Base-by-base conservation (phyloP, 1,140 invertebrate genomes). In the Matsumurasca onukii region DNA sequence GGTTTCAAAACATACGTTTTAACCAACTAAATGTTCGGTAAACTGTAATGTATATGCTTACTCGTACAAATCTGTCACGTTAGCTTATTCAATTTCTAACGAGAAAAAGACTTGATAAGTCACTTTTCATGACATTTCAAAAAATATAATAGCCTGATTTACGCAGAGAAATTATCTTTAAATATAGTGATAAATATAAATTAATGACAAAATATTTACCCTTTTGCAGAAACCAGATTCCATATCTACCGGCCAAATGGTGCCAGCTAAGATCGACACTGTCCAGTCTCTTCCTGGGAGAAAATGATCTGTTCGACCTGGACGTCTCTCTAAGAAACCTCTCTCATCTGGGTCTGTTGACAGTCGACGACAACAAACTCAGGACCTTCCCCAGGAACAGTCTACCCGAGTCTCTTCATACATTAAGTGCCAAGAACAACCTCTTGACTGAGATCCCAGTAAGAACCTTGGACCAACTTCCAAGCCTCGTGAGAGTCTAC, bases 281-380 rank as follows among this genome's bases (percentile, higher is more conserved):
- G 51, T 86, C 87, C 0, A 91, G 90, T 63, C 81, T 91, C n/a
- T 92, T 92, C 74, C 80, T 95, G 22, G 89, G 91, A 0, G 90
- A 91, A 72, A 95, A 95, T 75, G 89, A 92, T 71, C 85, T 95
- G 30, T 82, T 82, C 1, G 83, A 89, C 71, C 80, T 93, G 69
- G 67, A 65, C 27, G 24, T 64, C 61, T 30, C 65, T 25, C 81
- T 92, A 24, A 79, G 83, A 1, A 81, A 82, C 51, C 86, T 91
- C 70, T 82, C 84, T 57, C 82, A 83, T 17, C 78, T 92, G 17
- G 78, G 86, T 13, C 89, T 88, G 84, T 76, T 92, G 45, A 91
- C 91, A 77, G 75, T 91, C 30, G 90, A 92, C 74, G 85, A 85
- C 67, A 92, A 92, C 76, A 86, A 88, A 71, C 83, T 92, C 31